A percentile compares a stretch with the other conserved stretches of the same genome.
Conservation (phyloP, 1,140 invertebrate species). For the Hypothenemus hampei region DNA sequence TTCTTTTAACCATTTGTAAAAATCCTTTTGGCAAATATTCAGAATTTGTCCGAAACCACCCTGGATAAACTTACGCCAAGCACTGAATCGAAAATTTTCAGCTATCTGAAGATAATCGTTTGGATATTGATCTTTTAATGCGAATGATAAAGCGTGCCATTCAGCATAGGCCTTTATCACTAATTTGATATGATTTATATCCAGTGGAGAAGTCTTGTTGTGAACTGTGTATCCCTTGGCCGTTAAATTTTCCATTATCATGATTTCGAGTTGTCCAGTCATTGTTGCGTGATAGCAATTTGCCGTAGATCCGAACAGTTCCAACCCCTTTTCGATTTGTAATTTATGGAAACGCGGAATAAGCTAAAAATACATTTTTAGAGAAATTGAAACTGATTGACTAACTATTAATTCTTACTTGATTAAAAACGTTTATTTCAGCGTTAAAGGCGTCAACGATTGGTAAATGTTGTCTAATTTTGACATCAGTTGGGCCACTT, state of each 20-base stretch:
- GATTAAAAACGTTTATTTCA: background rate
- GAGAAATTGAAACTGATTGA: background rate
- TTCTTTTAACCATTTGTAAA: constrained; percentile 6
- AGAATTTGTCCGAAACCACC: constrained; percentile 1
- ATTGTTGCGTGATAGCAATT: constrained; percentile 41
- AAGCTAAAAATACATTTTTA: background rate
- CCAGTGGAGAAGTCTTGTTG: constrained; percentile 44
- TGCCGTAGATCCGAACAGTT: constrained; percentile 39
- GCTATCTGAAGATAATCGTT: constrained; percentile 24
- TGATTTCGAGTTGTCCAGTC: constrained; percentile 46
- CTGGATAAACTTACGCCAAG: background rate
- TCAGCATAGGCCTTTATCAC: constrained; percentile 49
- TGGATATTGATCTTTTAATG: constrained; percentile 44
- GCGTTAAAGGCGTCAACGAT: background rate
- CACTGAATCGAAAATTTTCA: background rate
- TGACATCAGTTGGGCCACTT: background rate
- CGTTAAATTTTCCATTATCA: constrained; percentile 52
- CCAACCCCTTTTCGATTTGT: constrained; percentile 1
- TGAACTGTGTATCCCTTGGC: constrained; percentile 44
- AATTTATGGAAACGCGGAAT: constrained; percentile 5
- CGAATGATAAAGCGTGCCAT: constrained; percentile 51
- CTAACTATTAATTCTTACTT: background rate
- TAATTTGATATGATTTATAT: constrained; percentile 43
- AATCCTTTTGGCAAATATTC: background rate
- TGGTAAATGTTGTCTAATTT: background rate